Evolutionary conservation across 1,140 invertebrate species (phyloP), one percentile per base, ranked within the genome.

Genomic region (Habropoda laboriosa): DNA sequence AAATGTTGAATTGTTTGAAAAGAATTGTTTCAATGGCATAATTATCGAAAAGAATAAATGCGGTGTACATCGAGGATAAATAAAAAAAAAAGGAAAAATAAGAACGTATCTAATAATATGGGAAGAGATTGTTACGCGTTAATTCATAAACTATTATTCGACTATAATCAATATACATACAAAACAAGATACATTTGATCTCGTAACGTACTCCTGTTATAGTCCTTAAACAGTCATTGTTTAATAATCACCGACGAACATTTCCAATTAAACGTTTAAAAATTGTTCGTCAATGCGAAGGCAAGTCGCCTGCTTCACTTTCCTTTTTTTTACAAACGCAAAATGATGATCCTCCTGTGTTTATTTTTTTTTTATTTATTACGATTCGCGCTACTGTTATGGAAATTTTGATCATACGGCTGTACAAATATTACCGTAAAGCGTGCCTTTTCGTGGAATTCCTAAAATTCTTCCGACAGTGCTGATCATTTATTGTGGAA

Each of bases 341-440:
- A 45, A 45, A 12, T 45, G 10, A 45, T 45, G 42, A 13, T 6
- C 18, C 21, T 24, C 13, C 8, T 21, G 1, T 61, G 10, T 7
- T 32, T 38, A 4, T 42, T 18, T 24, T 0, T 40, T 24, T 40
- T 55, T 40, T 18, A 51, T 6, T 27, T 27, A 57, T 40, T 40
- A 42, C 5, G 16, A 55, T 40, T 18, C 4, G 7, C 4, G 18
- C 7, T 38, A 55, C 0, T 40, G 32, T 71, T 42, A 42, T 2
- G 18, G 38, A 66, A 75, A 67, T 75, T 75, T 75, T 75, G 73
- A 75, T 67, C 61, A 55, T 67, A 45, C 8, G 72, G 61, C 73
- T 75, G 30, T 75, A 75, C 73, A 67, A 67, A 75, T 38, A 60
- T 60, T 30, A 49, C 35, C 32, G 24, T 18, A 71, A 64, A 74